Evolutionary conservation across 2,113 vertebrate species (phyloP), one percentile per base, ranked within the genome.

Genomic region (Oostethus manadensis): DNA sequence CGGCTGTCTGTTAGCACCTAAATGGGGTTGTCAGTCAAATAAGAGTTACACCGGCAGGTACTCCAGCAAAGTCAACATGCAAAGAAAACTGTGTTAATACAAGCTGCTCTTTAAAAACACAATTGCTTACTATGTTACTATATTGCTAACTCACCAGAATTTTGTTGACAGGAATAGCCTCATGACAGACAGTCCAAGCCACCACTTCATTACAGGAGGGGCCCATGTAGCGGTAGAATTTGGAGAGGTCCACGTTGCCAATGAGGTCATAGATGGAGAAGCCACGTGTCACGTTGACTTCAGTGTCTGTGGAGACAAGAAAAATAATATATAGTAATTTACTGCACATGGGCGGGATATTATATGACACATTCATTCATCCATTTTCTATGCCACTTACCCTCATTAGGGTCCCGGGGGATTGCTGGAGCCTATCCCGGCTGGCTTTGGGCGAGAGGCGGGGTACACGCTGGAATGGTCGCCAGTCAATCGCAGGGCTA

Each of bases 171-270:
- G 58, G 59, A 35, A 92, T 81, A 0, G 88, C 73, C n/a, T 91
- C 77, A 8, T 87, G 65, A 70, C 91, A 92, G 18, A 92, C 38
- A 0, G 91, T 91, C 91, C 92, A 92, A 0, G 89, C 23, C 0
- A 91, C 90, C 0, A 22, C 76, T 68, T 92, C 76, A 0, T 56
- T 64, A 61, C 90, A 91, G 11, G 15, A 10, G 0, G 90, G 90
- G 1, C 91, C 91, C 17, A 16, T 58, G 66, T 92, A 92, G 3
- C 84, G 79, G 50, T 86, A 91, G 62, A 85, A 92, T 51, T 80
- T 80, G 8, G 50, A 65, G 0, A 64, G 62, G 64, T 90, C 11
- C 6, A 90, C 87, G 3, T 69, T 22, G 17, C 73, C 70, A 44
- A 91, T 69, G 49, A 93, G 69, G 21, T 82, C 82, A 23, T 66